Evolutionary conservation across 2,797 vertebrate genomes (phyloP).

Genomic region (Anguilla anguilla): DNA sequence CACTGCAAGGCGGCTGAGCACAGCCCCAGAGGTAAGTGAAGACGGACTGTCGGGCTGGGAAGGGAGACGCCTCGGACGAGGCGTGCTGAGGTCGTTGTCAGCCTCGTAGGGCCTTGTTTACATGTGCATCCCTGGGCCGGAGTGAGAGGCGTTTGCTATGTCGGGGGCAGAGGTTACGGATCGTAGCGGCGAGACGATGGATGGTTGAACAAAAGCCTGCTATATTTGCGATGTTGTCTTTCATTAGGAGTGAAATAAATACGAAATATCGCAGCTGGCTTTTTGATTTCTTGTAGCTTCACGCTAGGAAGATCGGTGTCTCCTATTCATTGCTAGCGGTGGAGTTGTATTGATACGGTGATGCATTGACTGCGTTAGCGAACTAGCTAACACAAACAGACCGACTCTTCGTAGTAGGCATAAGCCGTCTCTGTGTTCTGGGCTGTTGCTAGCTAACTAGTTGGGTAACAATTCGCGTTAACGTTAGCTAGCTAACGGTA

Average conservation of each 20-base stretch:
- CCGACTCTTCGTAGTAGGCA: slow-evolving; percentile 9
- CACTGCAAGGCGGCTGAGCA: slow-evolving; percentile 29
- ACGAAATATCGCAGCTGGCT: neutral
- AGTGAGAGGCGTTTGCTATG: slow-evolving; percentile 57
- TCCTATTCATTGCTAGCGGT: neutral
- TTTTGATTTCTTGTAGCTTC: neutral
- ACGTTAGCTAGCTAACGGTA: slow-evolving; percentile 3
- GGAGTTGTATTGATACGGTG: neutral
- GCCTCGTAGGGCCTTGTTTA: slow-evolving; percentile 79
- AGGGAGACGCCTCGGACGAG: neutral
- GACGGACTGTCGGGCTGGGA: neutral
- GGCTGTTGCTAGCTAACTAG: neutral
- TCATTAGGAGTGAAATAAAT: neutral
- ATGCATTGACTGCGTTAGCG: slow-evolving; percentile 42
- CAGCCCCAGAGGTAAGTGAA: slow-evolving; percentile 64
- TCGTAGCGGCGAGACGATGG: slow-evolving; percentile 27
- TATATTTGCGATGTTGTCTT: neutral
- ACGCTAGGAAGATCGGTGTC: neutral
- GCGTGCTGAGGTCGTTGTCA: slow-evolving; percentile 35
- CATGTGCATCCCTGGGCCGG: slow-evolving; percentile 67
- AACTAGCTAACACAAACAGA: slow-evolving; percentile 53
- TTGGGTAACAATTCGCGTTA: slow-evolving; percentile 9
- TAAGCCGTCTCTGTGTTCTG: neutral
- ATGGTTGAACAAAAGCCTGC: slow-evolving; percentile 13
- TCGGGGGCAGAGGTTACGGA: slow-evolving; percentile 41